phyloP scores from a whole-genome alignment of 2,888 invertebrate genomes.

The Brachyptera risi region DNA sequence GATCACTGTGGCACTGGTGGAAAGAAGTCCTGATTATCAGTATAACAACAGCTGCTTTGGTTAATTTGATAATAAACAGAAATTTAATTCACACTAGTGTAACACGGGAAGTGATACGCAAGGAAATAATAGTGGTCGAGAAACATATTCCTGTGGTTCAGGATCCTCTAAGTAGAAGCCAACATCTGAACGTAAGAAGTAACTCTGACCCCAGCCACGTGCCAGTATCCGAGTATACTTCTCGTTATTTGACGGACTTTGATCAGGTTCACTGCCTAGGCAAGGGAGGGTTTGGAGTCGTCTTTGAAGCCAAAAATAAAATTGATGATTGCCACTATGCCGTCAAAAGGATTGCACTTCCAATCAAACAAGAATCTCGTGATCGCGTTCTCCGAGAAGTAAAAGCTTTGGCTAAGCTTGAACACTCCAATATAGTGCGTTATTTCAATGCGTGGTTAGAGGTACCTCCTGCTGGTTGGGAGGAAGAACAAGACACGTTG shows the following conservation, averaged over 20 bases:
- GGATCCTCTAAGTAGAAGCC: conserved; percentile 40
- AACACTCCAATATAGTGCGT: conserved; percentile 92
- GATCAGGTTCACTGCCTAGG: conserved; percentile 71
- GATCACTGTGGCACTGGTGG: conserved; percentile 76
- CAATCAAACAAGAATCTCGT: conserved; percentile 69
- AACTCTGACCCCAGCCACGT: conserved; percentile 41
- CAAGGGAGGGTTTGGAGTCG: conserved; percentile 93
- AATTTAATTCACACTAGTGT: conserved; percentile 12
- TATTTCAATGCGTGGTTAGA: conserved; percentile 97
- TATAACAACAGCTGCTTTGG: conserved; percentile 63
- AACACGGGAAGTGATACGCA: conserved; percentile 15
- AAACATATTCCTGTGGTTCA: conserved; percentile 40
- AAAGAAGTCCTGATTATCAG: conserved; percentile 45
- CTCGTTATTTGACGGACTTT: conserved; percentile 80
- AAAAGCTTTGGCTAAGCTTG: conserved; percentile 87
- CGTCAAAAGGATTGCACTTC: conserved; percentile 87
- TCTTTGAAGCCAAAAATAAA: conserved; percentile 91
- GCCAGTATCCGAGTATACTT: conserved; percentile 45
- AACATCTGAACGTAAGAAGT: conserved; percentile 38
- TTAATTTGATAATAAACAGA: conserved; percentile 56
- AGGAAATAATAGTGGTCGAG: conserved; percentile 46
- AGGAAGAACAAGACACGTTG: conserved; percentile 68
- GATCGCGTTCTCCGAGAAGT: conserved; percentile 93
- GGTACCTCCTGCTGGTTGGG: conserved; percentile 84
- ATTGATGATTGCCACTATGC: conserved; percentile 94